Evolutionary conservation across 2,888 invertebrate genomes (phyloP).

Genomic region (Epirrhoe tristata): DNA sequence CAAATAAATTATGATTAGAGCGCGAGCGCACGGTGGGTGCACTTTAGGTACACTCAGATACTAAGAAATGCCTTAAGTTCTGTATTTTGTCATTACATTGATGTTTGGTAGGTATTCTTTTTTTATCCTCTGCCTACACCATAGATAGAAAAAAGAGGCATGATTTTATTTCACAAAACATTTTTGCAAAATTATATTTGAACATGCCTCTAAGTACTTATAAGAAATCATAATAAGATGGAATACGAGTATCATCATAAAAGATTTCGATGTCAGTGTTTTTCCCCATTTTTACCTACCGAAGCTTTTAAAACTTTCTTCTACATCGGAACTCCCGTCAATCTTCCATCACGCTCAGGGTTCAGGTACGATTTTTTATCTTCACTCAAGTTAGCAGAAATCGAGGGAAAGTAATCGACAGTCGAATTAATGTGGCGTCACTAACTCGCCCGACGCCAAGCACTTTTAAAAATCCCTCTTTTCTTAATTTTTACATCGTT

Average conservation of each 20-base stretch:
- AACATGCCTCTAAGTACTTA: too few species aligned
- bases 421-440: conserved; percentile 82
- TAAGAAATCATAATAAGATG: too few species aligned
- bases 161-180: too few species aligned
- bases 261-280: background rate
- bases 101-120: too few species aligned
- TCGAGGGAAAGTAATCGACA: conserved; percentile 72
- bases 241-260: too few species aligned
- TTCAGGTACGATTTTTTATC: conserved; percentile 59
- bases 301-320: conserved; percentile 35
- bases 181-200: too few species aligned
- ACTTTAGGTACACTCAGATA: conserved; percentile 38
- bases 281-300: conserved; percentile 19
- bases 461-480: conserved; percentile 77
- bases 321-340: conserved; percentile 24
- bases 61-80: too few species aligned
- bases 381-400: conserved; percentile 49
- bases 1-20: conserved; percentile 79
- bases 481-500: conserved; percentile 84
- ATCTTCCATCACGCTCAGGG: conserved; percentile 23
- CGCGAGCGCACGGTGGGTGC: conserved; percentile 67
- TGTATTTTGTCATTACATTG: too few species aligned
- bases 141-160: too few species aligned
- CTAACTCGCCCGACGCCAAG: conserved; percentile 74
- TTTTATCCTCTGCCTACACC: too few species aligned